phyloP scores from a whole-genome alignment of 1,140 invertebrate species.

The Micrasema longulum region DNA sequence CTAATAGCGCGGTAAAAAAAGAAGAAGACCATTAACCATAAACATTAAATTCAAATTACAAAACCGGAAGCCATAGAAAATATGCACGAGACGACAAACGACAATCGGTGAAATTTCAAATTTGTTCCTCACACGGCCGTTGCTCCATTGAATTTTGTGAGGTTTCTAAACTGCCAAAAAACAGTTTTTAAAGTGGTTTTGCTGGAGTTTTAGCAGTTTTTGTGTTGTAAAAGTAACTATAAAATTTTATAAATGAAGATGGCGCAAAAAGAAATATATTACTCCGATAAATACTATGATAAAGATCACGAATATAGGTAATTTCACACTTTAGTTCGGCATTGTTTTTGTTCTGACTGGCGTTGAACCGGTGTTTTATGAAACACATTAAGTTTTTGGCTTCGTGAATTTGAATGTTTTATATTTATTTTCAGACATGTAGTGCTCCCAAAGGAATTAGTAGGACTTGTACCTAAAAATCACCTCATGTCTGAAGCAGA shows the following conservation, averaged over 20 bases:
- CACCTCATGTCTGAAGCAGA: slow-evolving; percentile 92
- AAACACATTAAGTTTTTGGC: too few relatives aligned
- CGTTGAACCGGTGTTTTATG: slow-evolving; percentile 5
- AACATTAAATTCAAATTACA: background rate
- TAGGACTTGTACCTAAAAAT: slow-evolving; percentile 89
- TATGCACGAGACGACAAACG: background rate
- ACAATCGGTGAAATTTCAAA: slow-evolving; percentile 17
- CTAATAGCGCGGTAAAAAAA: too few relatives aligned
- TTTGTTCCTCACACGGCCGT: slow-evolving; percentile 31
- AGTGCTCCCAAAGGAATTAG: slow-evolving; percentile 89
- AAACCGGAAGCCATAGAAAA: slow-evolving; percentile 24
- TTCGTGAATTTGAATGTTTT: too few relatives aligned
- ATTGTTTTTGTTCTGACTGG: slow-evolving; percentile 9
- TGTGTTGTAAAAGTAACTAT: background rate
- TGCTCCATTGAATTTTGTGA: slow-evolving; percentile 3
- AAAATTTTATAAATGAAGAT: slow-evolving; percentile 32
- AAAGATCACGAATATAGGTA: slow-evolving; percentile 89
- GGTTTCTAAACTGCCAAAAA: slow-evolving; percentile 2
- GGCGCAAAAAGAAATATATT: slow-evolving; percentile 77
- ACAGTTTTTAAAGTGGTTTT: slow-evolving; percentile 6
- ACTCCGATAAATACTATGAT: slow-evolving; percentile 93
- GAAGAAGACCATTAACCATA: too few relatives aligned
- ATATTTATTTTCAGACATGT: slow-evolving; percentile 82
- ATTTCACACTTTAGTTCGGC: slow-evolving; percentile 2
- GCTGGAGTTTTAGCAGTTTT: background rate